Evolutionary conservation across 2,888 invertebrate species (phyloP), one percentile per base, ranked within the genome.

Genomic region (Ptilodon capucinus): DNA sequence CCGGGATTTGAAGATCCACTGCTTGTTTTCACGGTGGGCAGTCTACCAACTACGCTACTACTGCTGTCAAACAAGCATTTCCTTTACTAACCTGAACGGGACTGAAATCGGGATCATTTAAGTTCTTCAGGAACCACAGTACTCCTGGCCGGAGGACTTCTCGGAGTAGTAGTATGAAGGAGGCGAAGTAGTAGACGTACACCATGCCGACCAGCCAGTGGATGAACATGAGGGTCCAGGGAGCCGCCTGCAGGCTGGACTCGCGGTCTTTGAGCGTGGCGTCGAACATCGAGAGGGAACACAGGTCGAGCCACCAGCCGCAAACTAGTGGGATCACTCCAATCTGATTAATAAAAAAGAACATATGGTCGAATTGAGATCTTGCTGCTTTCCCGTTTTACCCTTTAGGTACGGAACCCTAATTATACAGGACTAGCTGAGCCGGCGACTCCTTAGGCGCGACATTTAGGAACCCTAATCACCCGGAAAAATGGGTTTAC

Each of bases 161-260:
- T 44, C 99, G 92, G 18, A 99, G 84, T 2, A 99, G 91, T 14
- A 98, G 92, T 36, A 99, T 97, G 77, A 98, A 99, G 0, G 98
- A 98, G 6, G 99, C 99, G 78, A 99, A 99, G 88, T 99, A 99
- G 85, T 99, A 99, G 11, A 99, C 98, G 77, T 98, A 99, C 25
- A 97, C 97, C 98, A 99, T 99, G 49, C 99, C 99, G 6, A 98
- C 97, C 34, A 99, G 94, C 99, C 99, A 99, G 81, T 99, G 99
- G 46, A 99, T 96, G 79, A 99, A 99, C 92, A 99, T 97, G 0
- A 98, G 97, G 0, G 99, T 98, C 67, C 98, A 98, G 0, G 99
- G 99, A 0, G 98, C 98, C 0, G 96, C 93, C 57, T 95, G 94
- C 65, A 99, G 97, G 56, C 97, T 97, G 0, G 94, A 93, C 79